Base-by-base conservation (phyloP, 2,888 invertebrate genomes). In the Drosophila mercatorum region DNA sequence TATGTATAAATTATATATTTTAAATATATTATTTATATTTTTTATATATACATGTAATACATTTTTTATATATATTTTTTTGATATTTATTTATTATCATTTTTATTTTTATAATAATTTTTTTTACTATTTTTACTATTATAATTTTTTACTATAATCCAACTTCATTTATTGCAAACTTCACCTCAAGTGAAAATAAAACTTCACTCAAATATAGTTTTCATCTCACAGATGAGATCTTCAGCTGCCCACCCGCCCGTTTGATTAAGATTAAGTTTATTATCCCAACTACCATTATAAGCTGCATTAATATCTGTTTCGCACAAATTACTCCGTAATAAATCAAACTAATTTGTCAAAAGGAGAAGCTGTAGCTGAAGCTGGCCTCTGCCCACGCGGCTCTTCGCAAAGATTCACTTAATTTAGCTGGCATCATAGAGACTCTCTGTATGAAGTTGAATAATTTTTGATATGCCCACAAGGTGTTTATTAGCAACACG, bases 401-500 rank as follows among this genome's bases (percentile, higher is more conserved):
- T 17, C 17, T 17, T 3, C 49, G 28, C 63, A 43, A 47, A 68
- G 68, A 63, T 73, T 63, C 60, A 55, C 66, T 75, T 78, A 75
- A 78, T 78, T 80, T 65, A 31, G 71, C 58, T 22, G 47, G 46
- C 61, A 10, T 2, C 8, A 6, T 7, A 34, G 7, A 34, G 7
- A 34, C 41, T 63, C 71, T 60, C 75, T 66, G 69, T 75, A 88
- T 80, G 70, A 86, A 75, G 72, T 68, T 80, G 72, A 75, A 78
- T 85, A 78, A 83, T 88, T 72, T 81, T 77, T 80, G 83, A 88
- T 88, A 77, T 75, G 80, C 65, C 88, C 83, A 70, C 72, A 88
- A 86, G 89, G 86, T 87, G 86, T 88, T 86, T 88, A 86, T 86
- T 86, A 81, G 87, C 84, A 70, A 69, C 90, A 63, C 70, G 90